Evolutionary conservation across 2,888 invertebrate genomes (phyloP), one percentile per base, ranked within the genome.

Genomic region (Agriotes lineatus): DNA sequence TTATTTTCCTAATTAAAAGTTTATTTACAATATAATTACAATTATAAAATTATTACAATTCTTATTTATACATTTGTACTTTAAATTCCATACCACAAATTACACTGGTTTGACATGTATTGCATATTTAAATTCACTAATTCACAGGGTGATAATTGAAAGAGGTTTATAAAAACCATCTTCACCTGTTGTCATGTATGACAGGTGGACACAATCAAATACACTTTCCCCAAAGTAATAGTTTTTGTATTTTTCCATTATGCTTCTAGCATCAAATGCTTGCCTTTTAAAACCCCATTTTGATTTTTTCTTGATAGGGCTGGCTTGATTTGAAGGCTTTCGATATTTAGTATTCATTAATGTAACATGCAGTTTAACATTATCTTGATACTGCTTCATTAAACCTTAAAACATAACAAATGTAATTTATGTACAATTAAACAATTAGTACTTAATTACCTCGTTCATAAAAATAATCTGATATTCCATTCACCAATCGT

Each of bases 361-460:
- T 0, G 97, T 97, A 64, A 93, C 89, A 81, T 97, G 97, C 1
- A 97, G 82, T 82, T 96, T 97, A 0, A 96, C 91, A 67, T 84
- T 85, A 9, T 90, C 88, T 56, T 85, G 79, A 45, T 87, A 80
- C 54, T 85, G 84, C 7, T 81, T 82, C 73, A 87, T 83, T 14
- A 93, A 82, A 20, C 91, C 90, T 86, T 66, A 1, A 74, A 72
- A 39, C n/a, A 33, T 56, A 37, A 10, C n/a, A 20, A 16, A 19
- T 30, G 25, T 1, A n/a, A 19, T 2, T 10, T 48, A 48, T 7
- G 4, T 2, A 48, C 20, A 48, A 3, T 20, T 2, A 20, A 20
- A 44, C 2, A 45, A 45, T 22, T 42, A 22, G 1, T 22, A 48
- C 20, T 19, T 22, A 54, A 58, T 75, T 81, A 91, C 91, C 93